phyloP scores from a whole-genome alignment of 2,888 invertebrate genomes.

The Diachrysia chrysitis region DNA sequence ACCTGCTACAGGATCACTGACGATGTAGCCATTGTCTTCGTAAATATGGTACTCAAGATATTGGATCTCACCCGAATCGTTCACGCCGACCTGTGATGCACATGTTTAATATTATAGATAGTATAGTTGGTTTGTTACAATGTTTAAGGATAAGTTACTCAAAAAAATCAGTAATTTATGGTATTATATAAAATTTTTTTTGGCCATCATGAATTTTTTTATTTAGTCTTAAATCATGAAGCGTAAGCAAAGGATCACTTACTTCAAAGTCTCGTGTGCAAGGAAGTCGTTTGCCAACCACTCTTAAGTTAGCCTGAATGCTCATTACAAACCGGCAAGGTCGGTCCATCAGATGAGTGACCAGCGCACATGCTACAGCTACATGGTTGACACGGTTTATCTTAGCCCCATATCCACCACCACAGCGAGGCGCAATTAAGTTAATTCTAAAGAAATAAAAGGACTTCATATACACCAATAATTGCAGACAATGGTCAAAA shows the following conservation, averaged over 20 bases:
- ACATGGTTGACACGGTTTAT: constrained; percentile 90
- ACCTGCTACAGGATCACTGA: constrained; percentile 86
- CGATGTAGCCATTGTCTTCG: constrained; percentile 87
- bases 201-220: not conserved
- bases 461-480: not conserved
- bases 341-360: constrained; percentile 89
- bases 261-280: constrained; percentile 91
- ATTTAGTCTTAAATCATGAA: not conserved
- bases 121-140: not conserved
- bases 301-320: constrained; percentile 92
- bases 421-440: constrained; percentile 68
- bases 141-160: not conserved
- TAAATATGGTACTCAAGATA: constrained; percentile 89
- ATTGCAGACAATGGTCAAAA: not conserved
- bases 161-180: not conserved
- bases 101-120: not conserved
- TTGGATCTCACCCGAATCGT: constrained; percentile 91
- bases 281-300: constrained; percentile 91
- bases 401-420: constrained; percentile 92
- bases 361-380: constrained; percentile 92
- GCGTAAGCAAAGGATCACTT: constrained; percentile 14
- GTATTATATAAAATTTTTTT: not conserved
- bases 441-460: constrained; percentile 66
- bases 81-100: constrained; percentile 83
- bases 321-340: constrained; percentile 93